A percentile compares a stretch with the other conserved stretches of the same genome.
phyloP scores from a whole-genome alignment of 2,888 invertebrate species.

The Rotaria socialis region DNA sequence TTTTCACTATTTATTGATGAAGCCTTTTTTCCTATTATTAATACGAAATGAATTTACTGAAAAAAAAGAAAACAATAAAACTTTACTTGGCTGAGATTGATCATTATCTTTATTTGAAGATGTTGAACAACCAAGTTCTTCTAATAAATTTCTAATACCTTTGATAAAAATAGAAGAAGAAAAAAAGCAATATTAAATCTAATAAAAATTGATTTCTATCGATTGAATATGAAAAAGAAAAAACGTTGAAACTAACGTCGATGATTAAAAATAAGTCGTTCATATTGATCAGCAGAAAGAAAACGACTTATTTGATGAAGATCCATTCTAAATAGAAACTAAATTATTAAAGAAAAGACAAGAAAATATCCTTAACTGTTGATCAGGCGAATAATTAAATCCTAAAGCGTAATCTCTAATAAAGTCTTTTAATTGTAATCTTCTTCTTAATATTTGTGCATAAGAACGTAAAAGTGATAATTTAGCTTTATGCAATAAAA shows the following conservation, averaged over 20 bases:
- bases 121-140: slow-evolving; percentile 18
- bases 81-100: neutral
- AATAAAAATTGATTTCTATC: too few species aligned
- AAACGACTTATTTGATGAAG: slow-evolving; percentile 24
- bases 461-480: neutral
- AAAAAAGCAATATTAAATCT: too few species aligned
- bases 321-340: neutral
- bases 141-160: slow-evolving; percentile 15
- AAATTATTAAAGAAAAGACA: too few species aligned
- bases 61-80: neutral
- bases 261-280: slow-evolving; percentile 4
- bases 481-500: slow-evolving; percentile 10
- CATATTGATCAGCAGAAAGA: slow-evolving; percentile 20
- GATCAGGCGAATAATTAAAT: slow-evolving; percentile 21
- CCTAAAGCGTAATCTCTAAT: neutral
- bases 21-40: neutral
- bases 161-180: neutral
- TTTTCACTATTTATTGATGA: neutral
- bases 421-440: slow-evolving; percentile 29
- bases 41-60: neutral
- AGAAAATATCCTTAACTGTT: neutral
- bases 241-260: neutral
- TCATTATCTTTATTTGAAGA: neutral
- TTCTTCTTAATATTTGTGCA: neutral
- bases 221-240: too few species aligned